phyloP scores from a whole-genome alignment of 2,797 vertebrate genomes.

The Rachycentron canadum region DNA sequence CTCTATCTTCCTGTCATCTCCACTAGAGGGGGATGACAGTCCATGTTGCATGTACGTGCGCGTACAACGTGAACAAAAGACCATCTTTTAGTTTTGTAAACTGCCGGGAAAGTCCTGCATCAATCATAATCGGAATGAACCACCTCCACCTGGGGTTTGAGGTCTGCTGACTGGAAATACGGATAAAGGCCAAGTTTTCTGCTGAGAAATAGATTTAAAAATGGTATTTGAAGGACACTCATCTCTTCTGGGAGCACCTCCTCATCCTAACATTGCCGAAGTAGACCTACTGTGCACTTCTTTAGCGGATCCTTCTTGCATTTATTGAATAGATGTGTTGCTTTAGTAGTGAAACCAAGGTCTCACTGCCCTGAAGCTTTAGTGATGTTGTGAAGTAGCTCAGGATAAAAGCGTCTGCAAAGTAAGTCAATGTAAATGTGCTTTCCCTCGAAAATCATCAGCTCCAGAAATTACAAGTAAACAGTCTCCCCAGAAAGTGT shows the following conservation, averaged over 20 bases:
- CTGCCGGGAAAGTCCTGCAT: neutral
- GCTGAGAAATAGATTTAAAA: neutral
- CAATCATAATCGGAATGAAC: neutral
- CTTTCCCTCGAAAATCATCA: neutral
- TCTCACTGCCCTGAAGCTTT: too few relatives aligned
- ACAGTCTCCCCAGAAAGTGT: too few relatives aligned
- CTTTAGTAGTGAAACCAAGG: too few relatives aligned
- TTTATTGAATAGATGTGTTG: too few relatives aligned
- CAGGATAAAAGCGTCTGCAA: too few relatives aligned
- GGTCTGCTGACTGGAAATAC: neutral
- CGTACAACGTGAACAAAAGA: neutral
- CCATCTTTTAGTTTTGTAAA: neutral
- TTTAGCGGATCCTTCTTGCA: too few relatives aligned
- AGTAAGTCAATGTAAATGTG: too few relatives aligned
- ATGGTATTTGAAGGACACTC: neutral
- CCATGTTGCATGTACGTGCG: neutral
- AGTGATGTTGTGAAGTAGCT: too few relatives aligned
- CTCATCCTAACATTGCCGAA: too few relatives aligned
- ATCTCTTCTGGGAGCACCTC: too few relatives aligned
- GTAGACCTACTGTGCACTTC: too few relatives aligned
- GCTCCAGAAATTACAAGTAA: neutral
- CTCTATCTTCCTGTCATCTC: neutral
- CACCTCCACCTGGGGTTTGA: neutral
- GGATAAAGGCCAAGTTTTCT: neutral
- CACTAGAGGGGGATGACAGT: slow-evolving; percentile 36